Percentiles rank a stretch among this genome's conserved stretches.
These are phyloP conservation scores for Gavia stellata DNA, from an alignment of 2,113 vertebrate species.

Conservation along the genomic window DNA sequence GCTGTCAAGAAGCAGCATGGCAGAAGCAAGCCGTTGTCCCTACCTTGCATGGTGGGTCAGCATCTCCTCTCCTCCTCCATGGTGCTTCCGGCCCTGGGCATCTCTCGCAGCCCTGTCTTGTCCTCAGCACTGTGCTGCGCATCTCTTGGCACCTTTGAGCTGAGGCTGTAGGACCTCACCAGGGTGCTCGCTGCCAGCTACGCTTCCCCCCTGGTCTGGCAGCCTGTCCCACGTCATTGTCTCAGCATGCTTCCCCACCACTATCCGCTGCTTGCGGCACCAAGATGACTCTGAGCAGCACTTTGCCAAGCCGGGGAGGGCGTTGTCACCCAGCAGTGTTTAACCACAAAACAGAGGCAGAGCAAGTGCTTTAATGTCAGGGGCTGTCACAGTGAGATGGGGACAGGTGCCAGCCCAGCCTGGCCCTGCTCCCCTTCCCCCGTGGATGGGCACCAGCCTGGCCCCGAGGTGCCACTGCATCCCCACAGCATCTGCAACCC, in stretches of 20 bases:
- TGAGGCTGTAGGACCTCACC: background rate
- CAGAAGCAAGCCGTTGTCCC: background rate
- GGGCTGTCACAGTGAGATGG: background rate
- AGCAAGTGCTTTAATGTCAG: background rate
- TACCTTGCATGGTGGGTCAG: background rate
- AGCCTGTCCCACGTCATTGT: background rate
- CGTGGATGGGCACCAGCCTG: background rate
- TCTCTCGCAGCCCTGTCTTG: background rate
- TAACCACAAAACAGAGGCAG: background rate
- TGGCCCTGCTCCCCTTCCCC: background rate
- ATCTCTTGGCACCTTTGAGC: background rate
- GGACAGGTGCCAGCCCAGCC: background rate
- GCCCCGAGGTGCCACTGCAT: background rate
- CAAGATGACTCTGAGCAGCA: background rate
- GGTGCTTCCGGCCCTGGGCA: background rate
- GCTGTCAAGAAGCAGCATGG: background rate
- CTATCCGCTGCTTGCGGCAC: rapidly evolving
- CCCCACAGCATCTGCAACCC: background rate
- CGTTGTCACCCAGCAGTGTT: background rate
- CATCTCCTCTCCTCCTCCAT: background rate
- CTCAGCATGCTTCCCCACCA: background rate
- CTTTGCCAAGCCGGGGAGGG: background rate
- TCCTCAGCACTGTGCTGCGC: background rate
- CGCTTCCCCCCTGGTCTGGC: no score
- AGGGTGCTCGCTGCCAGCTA: background rate